phyloP scores from a whole-genome alignment of 2,113 vertebrate genomes.

The Caranx ignobilis region DNA sequence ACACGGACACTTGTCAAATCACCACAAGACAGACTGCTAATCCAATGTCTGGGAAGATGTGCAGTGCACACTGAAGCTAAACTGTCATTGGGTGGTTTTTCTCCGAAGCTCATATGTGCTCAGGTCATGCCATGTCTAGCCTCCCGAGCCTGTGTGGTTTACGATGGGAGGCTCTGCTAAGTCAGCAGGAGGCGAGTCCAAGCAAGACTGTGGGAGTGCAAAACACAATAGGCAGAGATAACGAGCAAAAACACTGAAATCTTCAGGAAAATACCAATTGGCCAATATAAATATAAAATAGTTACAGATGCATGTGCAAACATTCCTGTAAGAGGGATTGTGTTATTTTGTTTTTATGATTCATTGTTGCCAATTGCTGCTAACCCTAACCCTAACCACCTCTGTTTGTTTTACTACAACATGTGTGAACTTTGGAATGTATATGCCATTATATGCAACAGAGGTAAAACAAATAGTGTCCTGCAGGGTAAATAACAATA shows the following conservation, averaged over 20 bases:
- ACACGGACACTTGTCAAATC: constrained; percentile 61
- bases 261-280: constrained; percentile 25
- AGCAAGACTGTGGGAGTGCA: constrained; percentile 67
- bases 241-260: constrained; percentile 14
- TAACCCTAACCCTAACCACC: neutral
- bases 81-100: constrained; percentile 70
- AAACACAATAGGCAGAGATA: constrained; percentile 41
- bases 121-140: constrained; percentile 75
- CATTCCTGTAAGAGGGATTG: neutral
- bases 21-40: constrained; percentile 78
- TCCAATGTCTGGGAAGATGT: constrained; percentile 76
- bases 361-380: constrained; percentile 11
- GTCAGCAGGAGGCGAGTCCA: constrained; percentile 79
- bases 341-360: neutral
- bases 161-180: constrained; percentile 73
- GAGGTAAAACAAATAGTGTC: constrained; percentile 33
- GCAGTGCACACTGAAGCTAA: constrained; percentile 49
- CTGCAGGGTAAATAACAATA: constrained; percentile 44
- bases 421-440: neutral
- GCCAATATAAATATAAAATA: constrained; percentile 21
- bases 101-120: constrained; percentile 64
- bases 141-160: constrained; percentile 76
- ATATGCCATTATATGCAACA: constrained; percentile 9
- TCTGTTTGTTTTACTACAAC: constrained; percentile 1
- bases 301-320: constrained; percentile 9